Evolutionary conservation across 2,888 invertebrate genomes (phyloP).

Genomic region (Cataglyphis altisquamis): DNA sequence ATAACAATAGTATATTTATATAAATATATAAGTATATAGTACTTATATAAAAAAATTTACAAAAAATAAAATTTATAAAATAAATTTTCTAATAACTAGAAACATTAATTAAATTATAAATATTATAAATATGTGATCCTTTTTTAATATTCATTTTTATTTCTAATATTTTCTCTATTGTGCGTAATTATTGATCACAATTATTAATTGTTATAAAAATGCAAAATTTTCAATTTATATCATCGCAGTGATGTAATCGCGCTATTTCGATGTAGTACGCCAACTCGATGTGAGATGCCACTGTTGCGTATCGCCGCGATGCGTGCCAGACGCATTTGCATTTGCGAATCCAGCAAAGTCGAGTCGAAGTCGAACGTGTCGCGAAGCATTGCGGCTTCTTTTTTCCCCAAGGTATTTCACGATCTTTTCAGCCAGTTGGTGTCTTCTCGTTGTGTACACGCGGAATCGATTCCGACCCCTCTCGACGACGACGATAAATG

Average conservation of each 20-base stretch:
- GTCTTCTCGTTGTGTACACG: background rate
- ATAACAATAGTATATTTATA: background rate
- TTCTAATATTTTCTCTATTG: no score
- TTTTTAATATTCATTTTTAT: no score
- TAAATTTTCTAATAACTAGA: background rate
- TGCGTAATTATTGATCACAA: no score
- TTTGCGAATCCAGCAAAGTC: constrained; percentile 52
- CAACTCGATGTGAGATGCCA: constrained; percentile 30
- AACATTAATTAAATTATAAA: background rate
- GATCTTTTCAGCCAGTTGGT: background rate
- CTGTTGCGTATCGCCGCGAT: constrained; percentile 49
- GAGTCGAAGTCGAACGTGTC: constrained; percentile 37
- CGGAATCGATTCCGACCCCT: background rate
- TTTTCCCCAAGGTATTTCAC: background rate
- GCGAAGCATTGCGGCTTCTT: background rate
- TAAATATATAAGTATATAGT: background rate
- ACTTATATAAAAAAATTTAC: background rate
- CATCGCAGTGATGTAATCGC: background rate
- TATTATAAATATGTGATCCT: background rate
- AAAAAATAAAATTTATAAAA: background rate
- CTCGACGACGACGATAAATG: constrained; percentile 16
- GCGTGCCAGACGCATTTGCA: constrained; percentile 50
- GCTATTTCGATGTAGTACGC: background rate
- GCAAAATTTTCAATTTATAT: background rate
- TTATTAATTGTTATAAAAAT: background rate